phyloP scores from a whole-genome alignment of 2,888 invertebrate genomes.

The Brenthis hecate region DNA sequence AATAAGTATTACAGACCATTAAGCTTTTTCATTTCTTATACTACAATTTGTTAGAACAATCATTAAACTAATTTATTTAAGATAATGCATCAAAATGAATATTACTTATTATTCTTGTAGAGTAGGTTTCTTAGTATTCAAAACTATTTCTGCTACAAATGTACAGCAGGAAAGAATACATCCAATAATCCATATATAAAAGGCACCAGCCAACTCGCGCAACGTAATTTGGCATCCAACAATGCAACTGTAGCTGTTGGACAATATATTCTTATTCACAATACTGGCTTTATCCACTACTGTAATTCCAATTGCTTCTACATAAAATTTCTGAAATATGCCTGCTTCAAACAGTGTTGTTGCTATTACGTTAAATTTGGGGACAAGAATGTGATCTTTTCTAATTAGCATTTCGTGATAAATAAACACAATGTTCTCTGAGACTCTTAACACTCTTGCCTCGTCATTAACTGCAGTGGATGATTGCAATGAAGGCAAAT shows the following conservation, averaged over 20 bases:
- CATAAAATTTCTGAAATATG: constrained; percentile 55
- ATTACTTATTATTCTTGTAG: neutral
- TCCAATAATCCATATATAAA: constrained; percentile 61
- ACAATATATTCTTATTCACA: constrained; percentile 52
- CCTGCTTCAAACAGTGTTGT: constrained; percentile 63
- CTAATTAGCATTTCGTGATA: constrained; percentile 66
- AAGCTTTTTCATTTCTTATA: no score
- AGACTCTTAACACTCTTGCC: constrained; percentile 53
- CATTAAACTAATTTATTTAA: neutral
- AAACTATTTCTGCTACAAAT: constrained; percentile 53
- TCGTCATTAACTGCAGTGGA: constrained; percentile 57
- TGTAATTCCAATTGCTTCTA: constrained; percentile 59
- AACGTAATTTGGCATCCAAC: constrained; percentile 62
- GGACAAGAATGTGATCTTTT: constrained; percentile 50
- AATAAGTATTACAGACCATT: no score
- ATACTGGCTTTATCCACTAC: constrained; percentile 52
- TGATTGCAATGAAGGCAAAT: constrained; percentile 55
- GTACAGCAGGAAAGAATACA: constrained; percentile 51
- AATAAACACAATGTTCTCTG: constrained; percentile 56
- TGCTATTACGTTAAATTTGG: constrained; percentile 49
- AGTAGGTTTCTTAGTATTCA: neutral
- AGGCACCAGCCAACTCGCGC: constrained; percentile 54
- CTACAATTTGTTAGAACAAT: no score
- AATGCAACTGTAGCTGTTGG: constrained; percentile 61
- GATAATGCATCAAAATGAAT: neutral